Percentiles rank a stretch among this genome's conserved stretches.
Evolutionary conservation across 2,113 vertebrate genomes (phyloP).

Genomic region (Phalacrocorax aristotelis): DNA sequence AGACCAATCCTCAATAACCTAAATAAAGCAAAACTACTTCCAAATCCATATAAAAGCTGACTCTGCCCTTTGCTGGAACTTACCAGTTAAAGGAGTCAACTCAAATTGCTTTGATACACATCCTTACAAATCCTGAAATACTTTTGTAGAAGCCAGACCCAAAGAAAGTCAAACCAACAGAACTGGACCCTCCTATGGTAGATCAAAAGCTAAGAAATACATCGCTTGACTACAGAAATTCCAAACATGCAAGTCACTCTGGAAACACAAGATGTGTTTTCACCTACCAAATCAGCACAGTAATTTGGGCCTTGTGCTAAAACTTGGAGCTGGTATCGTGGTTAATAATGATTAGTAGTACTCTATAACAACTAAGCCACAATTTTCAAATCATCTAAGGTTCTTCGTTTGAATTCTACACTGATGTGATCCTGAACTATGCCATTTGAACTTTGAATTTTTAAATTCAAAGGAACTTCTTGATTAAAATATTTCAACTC

Average conservation of each 20-base stretch:
- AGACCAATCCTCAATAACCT: not conserved
- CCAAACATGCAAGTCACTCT: not conserved
- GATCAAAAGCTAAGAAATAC: not conserved
- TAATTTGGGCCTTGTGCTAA: not conserved
- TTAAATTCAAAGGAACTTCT: not conserved
- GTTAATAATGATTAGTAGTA: not conserved
- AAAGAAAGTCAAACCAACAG: not conserved
- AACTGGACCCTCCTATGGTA: not conserved
- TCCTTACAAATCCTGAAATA: not conserved
- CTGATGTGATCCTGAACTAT: not conserved
- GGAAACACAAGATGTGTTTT: not conserved
- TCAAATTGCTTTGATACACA: not conserved
- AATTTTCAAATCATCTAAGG: not conserved
- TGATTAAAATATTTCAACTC: not conserved
- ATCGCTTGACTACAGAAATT: not conserved
- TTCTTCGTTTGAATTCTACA: not conserved
- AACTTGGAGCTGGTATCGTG: not conserved
- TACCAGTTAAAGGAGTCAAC: not conserved
- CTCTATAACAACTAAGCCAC: not conserved
- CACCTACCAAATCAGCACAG: not conserved
- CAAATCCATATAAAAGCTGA: not conserved
- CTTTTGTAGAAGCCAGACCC: not conserved
- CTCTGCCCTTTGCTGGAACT: not conserved
- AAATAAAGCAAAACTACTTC: not conserved
- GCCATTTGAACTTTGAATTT: not conserved